Conservation (phyloP, 2,113 vertebrate genomes). For the Patagioenas fasciata region DNA sequence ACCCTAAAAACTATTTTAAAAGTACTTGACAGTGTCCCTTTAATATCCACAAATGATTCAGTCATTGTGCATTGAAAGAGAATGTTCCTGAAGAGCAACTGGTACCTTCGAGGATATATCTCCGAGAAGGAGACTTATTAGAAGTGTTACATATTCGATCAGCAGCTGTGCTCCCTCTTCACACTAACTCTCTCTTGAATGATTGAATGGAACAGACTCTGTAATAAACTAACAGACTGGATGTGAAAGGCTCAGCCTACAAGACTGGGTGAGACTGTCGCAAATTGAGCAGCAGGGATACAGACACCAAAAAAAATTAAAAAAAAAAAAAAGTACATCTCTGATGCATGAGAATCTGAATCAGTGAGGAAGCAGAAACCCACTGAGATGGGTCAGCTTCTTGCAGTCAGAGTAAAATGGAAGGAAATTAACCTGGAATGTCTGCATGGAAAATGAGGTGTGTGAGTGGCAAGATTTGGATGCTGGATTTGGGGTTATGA, state of each 20-base stretch:
- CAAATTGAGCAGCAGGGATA: slow-evolving; percentile 37
- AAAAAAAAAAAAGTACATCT: neutral
- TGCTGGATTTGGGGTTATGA: slow-evolving; percentile 40
- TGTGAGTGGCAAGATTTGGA: slow-evolving; percentile 12
- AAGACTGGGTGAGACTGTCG: slow-evolving; percentile 46
- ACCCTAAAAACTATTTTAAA: slow-evolving; percentile 81
- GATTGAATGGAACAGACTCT: slow-evolving; percentile 31
- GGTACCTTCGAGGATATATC: slow-evolving; percentile 46
- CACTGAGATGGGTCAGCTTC: neutral
- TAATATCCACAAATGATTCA: slow-evolving; percentile 72
- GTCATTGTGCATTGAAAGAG: slow-evolving; percentile 73
- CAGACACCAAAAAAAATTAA: neutral
- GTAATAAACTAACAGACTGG: slow-evolving; percentile 32
- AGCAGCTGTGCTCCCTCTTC: slow-evolving; percentile 39
- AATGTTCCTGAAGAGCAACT: slow-evolving; percentile 66
- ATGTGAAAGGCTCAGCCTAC: slow-evolving; percentile 52
- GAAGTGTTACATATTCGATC: slow-evolving; percentile 33
- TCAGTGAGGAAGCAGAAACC: slow-evolving; percentile 14
- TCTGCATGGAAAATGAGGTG: slow-evolving; percentile 15
- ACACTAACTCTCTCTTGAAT: slow-evolving; percentile 31
- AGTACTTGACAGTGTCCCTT: slow-evolving; percentile 79
- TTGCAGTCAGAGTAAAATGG: neutral
- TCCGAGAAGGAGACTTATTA: slow-evolving; percentile 57
- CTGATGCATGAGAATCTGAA: neutral
- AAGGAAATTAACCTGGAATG: slow-evolving; percentile 37